These are phyloP conservation scores for Hydrochoerus hydrochaeris DNA, from an alignment of 2,113 vertebrate genomes.

Conservation along the genomic window DNA sequence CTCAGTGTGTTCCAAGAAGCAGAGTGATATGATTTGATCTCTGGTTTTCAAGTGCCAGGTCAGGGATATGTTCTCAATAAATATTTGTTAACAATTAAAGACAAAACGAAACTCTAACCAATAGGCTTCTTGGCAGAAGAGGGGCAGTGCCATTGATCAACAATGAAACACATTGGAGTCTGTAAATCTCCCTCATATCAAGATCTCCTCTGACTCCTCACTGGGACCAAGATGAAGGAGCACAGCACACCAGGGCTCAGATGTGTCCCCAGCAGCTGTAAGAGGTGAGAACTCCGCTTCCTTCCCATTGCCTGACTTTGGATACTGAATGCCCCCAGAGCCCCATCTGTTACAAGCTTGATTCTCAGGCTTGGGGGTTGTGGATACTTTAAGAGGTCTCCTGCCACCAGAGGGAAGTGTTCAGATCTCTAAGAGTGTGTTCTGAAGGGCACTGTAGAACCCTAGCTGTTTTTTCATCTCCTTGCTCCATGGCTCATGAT, in stretches of 20 bases:
- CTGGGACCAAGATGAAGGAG: not conserved
- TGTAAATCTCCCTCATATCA: not conserved
- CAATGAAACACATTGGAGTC: not conserved
- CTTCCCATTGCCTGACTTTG: fast-evolving
- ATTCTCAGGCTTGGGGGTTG: not conserved
- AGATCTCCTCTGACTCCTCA: not conserved
- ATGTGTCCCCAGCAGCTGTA: not conserved
- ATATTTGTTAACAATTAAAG: conserved; percentile 12
- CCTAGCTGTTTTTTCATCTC: not conserved
- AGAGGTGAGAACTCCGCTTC: fast-evolving
- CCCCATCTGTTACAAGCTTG: not conserved
- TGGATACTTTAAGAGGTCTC: not conserved
- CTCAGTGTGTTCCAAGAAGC: too few relatives aligned
- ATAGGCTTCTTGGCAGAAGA: not conserved
- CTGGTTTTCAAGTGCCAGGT: not conserved
- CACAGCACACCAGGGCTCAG: fast-evolving
- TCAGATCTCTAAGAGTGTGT: not conserved
- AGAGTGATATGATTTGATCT: not conserved
- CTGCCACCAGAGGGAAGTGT: not conserved
- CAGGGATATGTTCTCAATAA: not conserved
- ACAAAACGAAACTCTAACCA: not conserved
- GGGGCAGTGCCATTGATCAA: not conserved
- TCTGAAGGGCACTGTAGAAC: too few relatives aligned
- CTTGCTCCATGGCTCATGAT: not conserved
- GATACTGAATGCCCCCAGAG: not conserved